A percentile compares a stretch with the other conserved stretches of the same genome.
Conservation (phyloP, 92 coral and sea anemone genomes). For the Virgularia gustaviana region DNA sequence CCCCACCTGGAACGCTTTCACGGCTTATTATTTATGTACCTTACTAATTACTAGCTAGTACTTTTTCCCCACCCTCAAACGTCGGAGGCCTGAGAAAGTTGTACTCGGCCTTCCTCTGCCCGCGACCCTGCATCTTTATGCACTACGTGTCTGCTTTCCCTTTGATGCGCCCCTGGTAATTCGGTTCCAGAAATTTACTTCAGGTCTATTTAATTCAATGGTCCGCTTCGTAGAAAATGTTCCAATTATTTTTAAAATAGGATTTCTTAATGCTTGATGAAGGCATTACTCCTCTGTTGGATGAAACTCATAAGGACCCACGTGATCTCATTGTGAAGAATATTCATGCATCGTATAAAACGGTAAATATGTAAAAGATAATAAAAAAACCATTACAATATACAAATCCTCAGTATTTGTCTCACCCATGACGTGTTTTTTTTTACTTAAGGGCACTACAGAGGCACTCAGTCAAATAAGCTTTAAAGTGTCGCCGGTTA, state of each 20-base stretch:
- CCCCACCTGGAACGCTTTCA: too few species aligned
- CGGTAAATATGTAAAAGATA: too few species aligned
- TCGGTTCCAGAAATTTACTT: too few species aligned
- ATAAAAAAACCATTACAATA: too few species aligned
- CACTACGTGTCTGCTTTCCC: not conserved
- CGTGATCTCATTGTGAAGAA: slow-evolving; percentile 52
- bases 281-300: slow-evolving; percentile 23
- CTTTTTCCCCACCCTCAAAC: too few species aligned
- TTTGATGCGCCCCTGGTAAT: too few species aligned
- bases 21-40: too few species aligned
- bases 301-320: slow-evolving; percentile 43
- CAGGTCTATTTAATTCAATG: too few species aligned
- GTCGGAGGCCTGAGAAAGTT: too few species aligned
- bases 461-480: slow-evolving; percentile 62
- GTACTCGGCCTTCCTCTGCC: too few species aligned
- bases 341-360: slow-evolving; percentile 75
- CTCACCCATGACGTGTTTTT: not conserved
- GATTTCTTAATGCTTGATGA: slow-evolving; percentile 67
- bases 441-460: slow-evolving; percentile 21
- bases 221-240: not conserved
- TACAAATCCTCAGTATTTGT: not conserved
- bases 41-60: too few species aligned
- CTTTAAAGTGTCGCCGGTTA: slow-evolving; percentile 77
- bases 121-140: too few species aligned
- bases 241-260: slow-evolving; percentile 33